Evolutionary conservation across 2,797 vertebrate species (phyloP), one percentile per base, ranked within the genome.

Genomic region (Balearica regulorum): DNA sequence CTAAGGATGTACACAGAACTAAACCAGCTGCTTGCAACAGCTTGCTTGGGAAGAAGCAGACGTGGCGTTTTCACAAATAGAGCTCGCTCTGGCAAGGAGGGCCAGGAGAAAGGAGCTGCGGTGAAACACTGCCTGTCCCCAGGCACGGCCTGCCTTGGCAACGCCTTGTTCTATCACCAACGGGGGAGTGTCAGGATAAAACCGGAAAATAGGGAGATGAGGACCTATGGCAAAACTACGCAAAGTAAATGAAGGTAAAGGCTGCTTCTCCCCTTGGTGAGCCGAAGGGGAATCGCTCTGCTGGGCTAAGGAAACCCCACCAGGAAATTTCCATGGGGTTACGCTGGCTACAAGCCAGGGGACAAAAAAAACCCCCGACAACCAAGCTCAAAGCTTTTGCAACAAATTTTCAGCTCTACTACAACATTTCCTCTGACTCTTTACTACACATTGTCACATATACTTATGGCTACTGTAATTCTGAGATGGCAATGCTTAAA

Each of bases 131-230:
- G 13, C 24, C 43, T 71, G 53, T 4, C 33, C 75, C 43, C 68
- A 54, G 62, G 3, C 1, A 76, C 0, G 46, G 48, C 44, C 37
- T 46, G n/a, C 18, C 39, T 25, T 31, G 20, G 75, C 39, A 83
- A 35, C 39, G 62, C 83, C 33, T 26, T 14, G 3, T 21, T 62
- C 65, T 51, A 8, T 16, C 41, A 82, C 61, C 66, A 57, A 25
- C 0, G 0, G n/a, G n/a, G 48, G 12, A 66, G 13, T 0, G 7
- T 16, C 41, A 41, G 78, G 44, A 53, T 25, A 78, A 91, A 79
- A 78, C 13, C 0, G 10, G 37, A n/a, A 81, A 81, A 86, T 0
- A n/a, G 51, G 0, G 1, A 73, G 55, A 44, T 31, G 9, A 77
- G 44, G 31, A 61, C 35, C 64, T 43, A 16, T 0, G 4, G 49